Base-by-base conservation (phyloP, 2,113 vertebrate genomes). In the Perccottus glenii region DNA sequence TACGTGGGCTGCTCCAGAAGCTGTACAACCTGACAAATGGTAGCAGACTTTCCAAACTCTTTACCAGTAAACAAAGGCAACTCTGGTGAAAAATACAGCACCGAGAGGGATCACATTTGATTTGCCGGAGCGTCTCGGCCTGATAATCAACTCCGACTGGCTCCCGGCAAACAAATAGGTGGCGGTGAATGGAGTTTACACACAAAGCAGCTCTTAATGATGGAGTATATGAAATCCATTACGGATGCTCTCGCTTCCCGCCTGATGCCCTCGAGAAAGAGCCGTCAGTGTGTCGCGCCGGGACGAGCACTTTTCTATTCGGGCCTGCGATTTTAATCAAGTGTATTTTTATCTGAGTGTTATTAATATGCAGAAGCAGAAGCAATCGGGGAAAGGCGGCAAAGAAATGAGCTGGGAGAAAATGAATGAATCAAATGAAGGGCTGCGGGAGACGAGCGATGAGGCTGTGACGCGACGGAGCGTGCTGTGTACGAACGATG, bases 381-480 rank as follows among this genome's bases (percentile, higher is more conserved):
- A 67, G 73, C 84, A 72, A 80, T 66, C 10, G 49, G 60, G 77
- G 69, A 63, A 61, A 67, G 66, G 60, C 63, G 64, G 80, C 44
- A 47, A 67, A 61, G 68, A 82, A 84, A 70, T 75, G 76, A 85
- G 80, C 64, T 52, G 46, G 67, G 68, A 71, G 75, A 82, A 73
- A 88, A 88, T 76, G 69, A 87, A 87, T 85, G 80, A 87, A 80
- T 86, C 50, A 58, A 84, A 90, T 87, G 84, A 80, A 65, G 49
- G 68, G 52, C 63, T 3, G 55, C 65, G 35, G 60, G 40, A 66
- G 65, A 77, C 14, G 60, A 60, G 71, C 76, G 27, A 70, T 73
- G 80, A 83, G 80, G 85, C 64, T 52, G 74, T 75, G 75, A 82
- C 72, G 77, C 80, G 80, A 44, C 70, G 70, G 77, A 63, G 77